Evolutionary conservation across 2,888 invertebrate species (phyloP), one percentile per base, ranked within the genome.

Genomic region (Pyrrhopygopsis socrates): DNA sequence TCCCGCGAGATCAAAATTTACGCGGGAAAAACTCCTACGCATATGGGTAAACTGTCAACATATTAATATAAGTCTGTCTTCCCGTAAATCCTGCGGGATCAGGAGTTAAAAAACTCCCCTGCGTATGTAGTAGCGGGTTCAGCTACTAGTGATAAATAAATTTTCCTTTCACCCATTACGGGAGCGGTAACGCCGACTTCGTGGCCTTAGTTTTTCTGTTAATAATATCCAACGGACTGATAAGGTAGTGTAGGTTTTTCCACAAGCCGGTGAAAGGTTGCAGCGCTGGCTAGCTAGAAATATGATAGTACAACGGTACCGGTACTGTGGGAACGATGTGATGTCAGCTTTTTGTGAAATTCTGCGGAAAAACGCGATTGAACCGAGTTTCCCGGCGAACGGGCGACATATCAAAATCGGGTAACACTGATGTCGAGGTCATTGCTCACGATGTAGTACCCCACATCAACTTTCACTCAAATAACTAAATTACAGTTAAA

Each of bases 211-310:
- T 97, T 97, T 97, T 97, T 97, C 97, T 97, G 96, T 96, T 97
- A 96, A 97, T 97, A 97, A 96, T 97, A 97, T 97, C 96, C 94
- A 93, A 95, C 92, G 88, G 95, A 95, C 97, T 92, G 94, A 96
- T 97, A 97, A 96, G 98, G 97, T 95, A 96, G 96, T 96, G 97
- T 97, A 88, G 97, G 97, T 98, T 98, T 98, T 98, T 98, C 97
- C 96, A 93, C 87, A 88, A 94, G 86, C 75, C 96, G 97, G 98
- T 97, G 98, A 98, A 98, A 98, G 97, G 97, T 97, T 97, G 94
- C 94, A 94, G 94, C 95, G 94, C 95, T 93, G 95, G 96, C 93
- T 96, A 95, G 95, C 96, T 97, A 95, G 97, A 97, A 97, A 97
- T 97, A 97, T 97, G 96, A 96, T 96, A 95, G 95, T 95, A 94